Percentiles rank a stretch among this genome's conserved stretches.
phyloP scores from a whole-genome alignment of 2,113 vertebrate genomes.

The Oreochromis tanganicae region DNA sequence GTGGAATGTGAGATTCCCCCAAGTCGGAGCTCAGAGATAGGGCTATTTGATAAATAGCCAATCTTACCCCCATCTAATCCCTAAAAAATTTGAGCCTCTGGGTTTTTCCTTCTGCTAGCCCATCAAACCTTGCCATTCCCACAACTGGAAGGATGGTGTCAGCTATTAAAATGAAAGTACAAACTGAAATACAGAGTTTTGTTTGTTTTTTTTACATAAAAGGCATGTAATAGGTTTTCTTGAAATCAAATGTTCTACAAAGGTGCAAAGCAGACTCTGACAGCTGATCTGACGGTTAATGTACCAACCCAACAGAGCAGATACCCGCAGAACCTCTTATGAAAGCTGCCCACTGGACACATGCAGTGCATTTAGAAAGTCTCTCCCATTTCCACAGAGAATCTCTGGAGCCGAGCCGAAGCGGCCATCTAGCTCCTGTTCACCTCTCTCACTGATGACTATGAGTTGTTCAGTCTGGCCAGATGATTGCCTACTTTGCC shows the following conservation, averaged over 20 bases:
- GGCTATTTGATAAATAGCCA: neutral
- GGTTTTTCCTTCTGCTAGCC: neutral
- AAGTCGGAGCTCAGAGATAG: neutral
- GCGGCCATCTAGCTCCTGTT: neutral
- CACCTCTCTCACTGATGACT: neutral
- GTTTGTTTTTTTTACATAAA: neutral
- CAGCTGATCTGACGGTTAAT: neutral
- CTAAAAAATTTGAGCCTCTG: neutral
- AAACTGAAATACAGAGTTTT: neutral
- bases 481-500: neutral
- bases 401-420: neutral
- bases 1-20: slow-evolving; percentile 23
- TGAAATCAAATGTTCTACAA: neutral
- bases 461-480: neutral
- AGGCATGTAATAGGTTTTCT: neutral
- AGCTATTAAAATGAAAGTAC: neutral
- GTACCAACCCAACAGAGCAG: neutral
- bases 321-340: neutral
- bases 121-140: neutral
- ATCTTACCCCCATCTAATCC: slow-evolving; percentile 19
- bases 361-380: neutral
- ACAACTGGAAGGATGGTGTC: neutral
- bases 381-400: neutral
- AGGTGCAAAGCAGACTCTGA: neutral
- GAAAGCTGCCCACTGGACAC: neutral